phyloP scores from a whole-genome alignment of 2,888 invertebrate genomes.

The Agapostemon virescens region DNA sequence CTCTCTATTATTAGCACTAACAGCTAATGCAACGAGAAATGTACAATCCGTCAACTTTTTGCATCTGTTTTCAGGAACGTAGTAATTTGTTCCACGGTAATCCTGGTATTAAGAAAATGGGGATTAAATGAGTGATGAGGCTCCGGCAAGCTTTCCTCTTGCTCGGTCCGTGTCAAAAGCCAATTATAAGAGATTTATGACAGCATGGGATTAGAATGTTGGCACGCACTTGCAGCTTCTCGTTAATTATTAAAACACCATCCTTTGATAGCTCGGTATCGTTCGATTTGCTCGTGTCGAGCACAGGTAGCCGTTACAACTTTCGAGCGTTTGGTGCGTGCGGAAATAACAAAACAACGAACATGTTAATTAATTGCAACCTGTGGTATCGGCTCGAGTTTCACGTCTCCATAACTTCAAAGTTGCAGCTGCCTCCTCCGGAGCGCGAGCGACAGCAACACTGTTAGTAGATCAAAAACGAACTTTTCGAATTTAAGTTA shows the following conservation, averaged over 20 bases:
- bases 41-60: neutral
- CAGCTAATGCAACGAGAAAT: neutral
- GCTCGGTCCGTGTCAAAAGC: constrained; percentile 5
- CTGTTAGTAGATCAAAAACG: neutral
- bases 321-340: neutral
- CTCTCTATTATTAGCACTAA: neutral
- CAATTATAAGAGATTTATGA: constrained; percentile 24
- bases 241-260: constrained; percentile 13
- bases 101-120: constrained; percentile 22
- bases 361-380: constrained; percentile 1
- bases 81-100: constrained; percentile 9
- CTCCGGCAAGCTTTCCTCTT: constrained; percentile 3
- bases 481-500: neutral
- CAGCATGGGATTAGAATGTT: constrained; percentile 23
- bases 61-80: constrained; percentile 9
- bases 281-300: neutral
- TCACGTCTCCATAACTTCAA: neutral
- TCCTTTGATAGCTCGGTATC: neutral
- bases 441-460: neutral
- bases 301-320: constrained; percentile 3
- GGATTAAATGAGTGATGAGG: constrained; percentile 16
- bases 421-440: neutral
- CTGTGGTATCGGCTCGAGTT: neutral
- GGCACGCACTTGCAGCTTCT: constrained; percentile 5
- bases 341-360: neutral